Conservation (phyloP, 2,797 vertebrate species). For the Serranus cabrilla region DNA sequence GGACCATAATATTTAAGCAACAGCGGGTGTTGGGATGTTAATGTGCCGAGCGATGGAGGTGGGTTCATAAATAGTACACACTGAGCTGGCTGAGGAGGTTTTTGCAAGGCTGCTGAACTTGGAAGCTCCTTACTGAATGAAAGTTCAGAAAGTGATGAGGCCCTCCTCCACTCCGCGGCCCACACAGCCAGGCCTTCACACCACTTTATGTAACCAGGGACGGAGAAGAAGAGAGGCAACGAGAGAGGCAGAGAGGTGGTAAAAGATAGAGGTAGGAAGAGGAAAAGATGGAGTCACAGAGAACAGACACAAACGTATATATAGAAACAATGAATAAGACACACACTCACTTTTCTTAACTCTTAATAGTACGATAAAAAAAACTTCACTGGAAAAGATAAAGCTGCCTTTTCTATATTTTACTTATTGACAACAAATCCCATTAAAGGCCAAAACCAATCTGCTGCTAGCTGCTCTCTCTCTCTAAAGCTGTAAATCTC, state of each 20-base stretch:
- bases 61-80: constrained; percentile 66
- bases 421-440: constrained; percentile 2
- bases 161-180: constrained; percentile 72
- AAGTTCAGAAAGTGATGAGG: constrained; percentile 72
- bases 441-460: constrained; percentile 12
- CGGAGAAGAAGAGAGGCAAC: constrained; percentile 52
- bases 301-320: constrained; percentile 39
- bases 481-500: constrained; percentile 15
- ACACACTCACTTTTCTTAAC: neutral
- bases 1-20: constrained; percentile 45
- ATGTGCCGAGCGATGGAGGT: constrained; percentile 50
- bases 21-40: constrained; percentile 41
- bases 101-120: constrained; percentile 65
- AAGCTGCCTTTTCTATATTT: neutral
- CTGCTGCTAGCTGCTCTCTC: neutral
- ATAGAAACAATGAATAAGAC: constrained; percentile 51
- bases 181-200: constrained; percentile 70
- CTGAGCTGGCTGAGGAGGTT: constrained; percentile 60
- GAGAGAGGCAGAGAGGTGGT: constrained; percentile 55
- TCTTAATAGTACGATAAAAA: constrained; percentile 13
- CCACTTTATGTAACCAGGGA: constrained; percentile 71
- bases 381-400: neutral
- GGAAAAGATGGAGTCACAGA: constrained; percentile 48
- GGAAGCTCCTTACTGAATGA: constrained; percentile 74
- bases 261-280: constrained; percentile 54